A percentile compares a stretch with the other conserved stretches of the same genome.
Evolutionary conservation across 2,888 invertebrate species (phyloP).

Genomic region (Pyralis farinalis): DNA sequence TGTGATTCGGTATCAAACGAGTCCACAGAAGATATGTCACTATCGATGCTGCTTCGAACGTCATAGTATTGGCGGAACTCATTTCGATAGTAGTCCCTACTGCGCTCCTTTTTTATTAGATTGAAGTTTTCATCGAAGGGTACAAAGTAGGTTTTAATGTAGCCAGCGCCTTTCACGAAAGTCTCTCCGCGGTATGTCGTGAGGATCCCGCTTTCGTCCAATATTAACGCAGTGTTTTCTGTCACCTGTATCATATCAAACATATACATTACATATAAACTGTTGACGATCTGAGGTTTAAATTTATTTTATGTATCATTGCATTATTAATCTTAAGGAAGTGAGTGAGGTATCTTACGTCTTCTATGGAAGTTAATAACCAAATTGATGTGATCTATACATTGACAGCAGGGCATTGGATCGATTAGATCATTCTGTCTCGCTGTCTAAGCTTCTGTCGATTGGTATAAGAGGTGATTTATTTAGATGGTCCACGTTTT

Average conservation of each 20-base stretch:
- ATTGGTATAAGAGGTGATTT: too few relatives aligned
- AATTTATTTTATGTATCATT: too few relatives aligned
- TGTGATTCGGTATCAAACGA: slow-evolving; percentile 27
- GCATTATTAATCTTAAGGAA: too few relatives aligned
- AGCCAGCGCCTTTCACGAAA: slow-evolving; percentile 86
- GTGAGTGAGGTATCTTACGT: too few relatives aligned
- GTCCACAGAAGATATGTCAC: slow-evolving; percentile 24
- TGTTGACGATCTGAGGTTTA: too few relatives aligned
- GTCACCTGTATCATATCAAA: slow-evolving; percentile 77
- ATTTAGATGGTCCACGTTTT: too few relatives aligned
- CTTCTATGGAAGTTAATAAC: too few relatives aligned
- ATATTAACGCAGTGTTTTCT: slow-evolving; percentile 85
- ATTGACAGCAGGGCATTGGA: too few relatives aligned
- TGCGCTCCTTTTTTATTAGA: slow-evolving; percentile 62
- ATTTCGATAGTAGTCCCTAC: slow-evolving; percentile 44
- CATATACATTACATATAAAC: too few relatives aligned
- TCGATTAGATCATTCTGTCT: too few relatives aligned
- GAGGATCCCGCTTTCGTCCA: slow-evolving; percentile 84
- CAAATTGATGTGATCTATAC: too few relatives aligned
- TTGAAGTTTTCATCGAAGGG: slow-evolving; percentile 82
- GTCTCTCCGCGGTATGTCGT: slow-evolving; percentile 87
- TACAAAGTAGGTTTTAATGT: slow-evolving; percentile 87
- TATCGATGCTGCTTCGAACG: slow-evolving; percentile 34
- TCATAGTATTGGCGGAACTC: slow-evolving; percentile 42
- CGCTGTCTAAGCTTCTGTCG: too few relatives aligned